Evolutionary conservation across 1,140 invertebrate genomes (phyloP).

Genomic region (Drosophila sp.): DNA sequence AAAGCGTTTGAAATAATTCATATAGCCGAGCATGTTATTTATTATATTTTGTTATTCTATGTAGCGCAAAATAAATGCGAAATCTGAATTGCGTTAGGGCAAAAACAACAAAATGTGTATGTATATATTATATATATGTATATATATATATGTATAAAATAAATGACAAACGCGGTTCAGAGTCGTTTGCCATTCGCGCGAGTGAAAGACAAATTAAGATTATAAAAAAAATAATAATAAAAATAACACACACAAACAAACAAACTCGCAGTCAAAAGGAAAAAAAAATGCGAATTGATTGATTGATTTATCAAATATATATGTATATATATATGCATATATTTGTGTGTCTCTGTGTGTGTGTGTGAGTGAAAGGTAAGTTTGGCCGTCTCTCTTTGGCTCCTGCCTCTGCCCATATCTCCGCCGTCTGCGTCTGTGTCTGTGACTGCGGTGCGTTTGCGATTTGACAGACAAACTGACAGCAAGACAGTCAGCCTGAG

Average conservation of each 20-base stretch:
- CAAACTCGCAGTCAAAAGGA: conserved; percentile 25
- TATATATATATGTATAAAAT: conserved; percentile 64
- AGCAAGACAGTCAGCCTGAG: conserved; percentile 51
- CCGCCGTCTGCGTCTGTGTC: conserved; percentile 47
- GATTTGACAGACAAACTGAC: conserved; percentile 80
- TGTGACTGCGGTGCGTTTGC: conserved; percentile 68
- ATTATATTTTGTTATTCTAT: background rate
- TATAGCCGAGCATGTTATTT: conserved; percentile 1
- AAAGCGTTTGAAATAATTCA: conserved; percentile 1
- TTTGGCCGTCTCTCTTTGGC: conserved; percentile 38
- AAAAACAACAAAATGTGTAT: conserved; percentile 27
- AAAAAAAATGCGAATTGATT: conserved; percentile 67
- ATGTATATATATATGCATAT: conserved; percentile 8
- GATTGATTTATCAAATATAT: conserved; percentile 78
- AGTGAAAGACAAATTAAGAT: conserved; percentile 81
- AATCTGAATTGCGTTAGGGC: conserved; percentile 48
- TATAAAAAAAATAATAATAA: conserved; percentile 72
- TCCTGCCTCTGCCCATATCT: conserved; percentile 41
- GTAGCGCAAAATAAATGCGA: conserved; percentile 40
- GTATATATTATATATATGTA: conserved; percentile 52
- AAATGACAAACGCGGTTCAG: conserved; percentile 71
- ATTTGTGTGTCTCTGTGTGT: conserved; percentile 8
- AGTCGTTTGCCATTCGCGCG: conserved; percentile 61
- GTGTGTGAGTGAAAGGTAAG: conserved; percentile 20
- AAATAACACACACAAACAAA: conserved; percentile 47